Base-by-base conservation (phyloP, 2,797 vertebrate species). In the Anguilla obscura region DNA sequence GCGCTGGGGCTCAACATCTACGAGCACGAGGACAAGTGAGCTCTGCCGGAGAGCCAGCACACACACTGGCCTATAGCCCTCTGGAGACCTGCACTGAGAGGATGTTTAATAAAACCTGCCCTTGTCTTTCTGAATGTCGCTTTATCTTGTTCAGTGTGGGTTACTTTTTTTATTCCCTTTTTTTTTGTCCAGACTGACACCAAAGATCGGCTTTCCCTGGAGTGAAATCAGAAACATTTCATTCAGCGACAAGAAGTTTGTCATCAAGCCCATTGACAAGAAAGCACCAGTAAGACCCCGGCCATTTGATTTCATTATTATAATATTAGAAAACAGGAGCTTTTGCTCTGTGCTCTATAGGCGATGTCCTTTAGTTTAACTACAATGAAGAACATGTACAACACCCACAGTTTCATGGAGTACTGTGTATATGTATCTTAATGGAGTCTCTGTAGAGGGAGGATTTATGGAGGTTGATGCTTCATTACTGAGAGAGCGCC, bases 181-280 rank as follows among this genome's bases (percentile, higher is more conserved):
- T 18, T 8, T 40, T 12, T 88, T 69, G 93, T 60, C 92, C 95
- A 99, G 98, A 94, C 95, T 99, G 90, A 98, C 98, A 76, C 98
- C 98, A 91, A 99, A 99, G 96, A 99, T 99, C 66, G 98, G 98
- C 92, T 99, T 99, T 95, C 98, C 98, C 85, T 99, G 98, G 98
- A 99, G 98, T 79, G 98, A 99, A 95, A 99, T 99, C 92, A 95
- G 98, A 94, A 99, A 99, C 94, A 99, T 99, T 94, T 99, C 98
- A 89, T 99, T 99, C 94, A 99, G 98, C 0, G 98, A 99, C 95
- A 99, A 99, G 96, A 99, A 99, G 92, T 99, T 99, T 95, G 97
- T 98, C 91, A 99, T 99, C 95, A 99, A 99, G 92, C 98, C 98
- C 27, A 98, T 99, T n/a, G 98, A 99, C 95, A 99, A 99, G 94